phyloP scores from a whole-genome alignment of 2,113 vertebrate genomes.

The Burhinus bistriatus region DNA sequence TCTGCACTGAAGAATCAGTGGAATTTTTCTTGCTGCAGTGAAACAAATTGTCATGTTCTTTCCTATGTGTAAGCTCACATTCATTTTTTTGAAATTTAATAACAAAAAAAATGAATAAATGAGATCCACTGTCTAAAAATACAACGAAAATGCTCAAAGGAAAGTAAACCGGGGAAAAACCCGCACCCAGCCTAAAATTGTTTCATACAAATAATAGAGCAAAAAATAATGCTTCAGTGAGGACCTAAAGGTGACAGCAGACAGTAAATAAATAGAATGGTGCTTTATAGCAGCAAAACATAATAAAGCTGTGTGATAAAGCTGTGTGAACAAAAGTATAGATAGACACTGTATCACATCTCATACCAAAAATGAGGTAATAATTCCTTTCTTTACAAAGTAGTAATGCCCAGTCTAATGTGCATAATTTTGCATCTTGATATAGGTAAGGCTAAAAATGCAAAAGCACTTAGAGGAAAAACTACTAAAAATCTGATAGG shows the following conservation, averaged over 20 bases:
- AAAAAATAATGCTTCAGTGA: background rate
- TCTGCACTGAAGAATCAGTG: background rate
- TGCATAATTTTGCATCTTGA: background rate
- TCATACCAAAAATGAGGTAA: background rate
- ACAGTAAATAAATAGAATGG: background rate
- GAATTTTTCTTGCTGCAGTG: background rate
- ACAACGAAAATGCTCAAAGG: background rate
- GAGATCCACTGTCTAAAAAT: background rate
- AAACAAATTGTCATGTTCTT: background rate
- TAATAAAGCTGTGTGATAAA: background rate
- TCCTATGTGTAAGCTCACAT: background rate
- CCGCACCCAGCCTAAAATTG: background rate
- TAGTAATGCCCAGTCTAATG: background rate
- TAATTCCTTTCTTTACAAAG: background rate
- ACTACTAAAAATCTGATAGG: background rate
- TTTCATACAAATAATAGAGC: background rate
- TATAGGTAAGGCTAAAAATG: background rate
- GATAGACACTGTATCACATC: background rate
- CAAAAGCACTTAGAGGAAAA: background rate
- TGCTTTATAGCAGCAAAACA: background rate
- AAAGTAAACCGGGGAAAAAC: background rate
- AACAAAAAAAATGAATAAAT: background rate
- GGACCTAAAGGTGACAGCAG: background rate
- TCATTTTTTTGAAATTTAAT: background rate
- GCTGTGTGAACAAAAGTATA: background rate